A percentile compares a stretch with the other conserved stretches of the same genome.
Evolutionary conservation across 2,113 vertebrate genomes (phyloP).

Genomic region (Hemichromis elongatus): DNA sequence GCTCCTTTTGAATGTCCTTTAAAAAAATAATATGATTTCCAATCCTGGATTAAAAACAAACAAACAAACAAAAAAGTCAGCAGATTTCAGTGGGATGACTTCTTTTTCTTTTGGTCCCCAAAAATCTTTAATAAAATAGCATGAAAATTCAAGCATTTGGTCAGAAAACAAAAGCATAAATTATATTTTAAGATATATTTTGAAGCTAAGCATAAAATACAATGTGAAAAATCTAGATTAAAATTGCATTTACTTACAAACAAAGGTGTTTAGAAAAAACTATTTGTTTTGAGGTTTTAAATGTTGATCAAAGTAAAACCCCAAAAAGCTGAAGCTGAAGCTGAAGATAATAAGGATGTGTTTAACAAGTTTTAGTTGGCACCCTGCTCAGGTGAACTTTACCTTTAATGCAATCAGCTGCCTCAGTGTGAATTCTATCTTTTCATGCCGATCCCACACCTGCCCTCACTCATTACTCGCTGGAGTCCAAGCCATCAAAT

Average conservation of each 20-base stretch:
- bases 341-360: not conserved
- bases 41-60: conserved; percentile 33
- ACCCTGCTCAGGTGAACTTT: not conserved
- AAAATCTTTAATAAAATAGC: not conserved
- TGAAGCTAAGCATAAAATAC: not conserved
- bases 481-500: not conserved
- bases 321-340: not conserved
- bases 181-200: not conserved
- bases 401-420: conserved; percentile 55
- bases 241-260: not conserved
- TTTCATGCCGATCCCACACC: conserved; percentile 27
- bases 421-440: conserved; percentile 50
- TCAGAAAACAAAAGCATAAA: not conserved
- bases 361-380: not conserved
- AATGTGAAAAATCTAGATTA: not conserved
- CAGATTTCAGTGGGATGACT: not conserved
- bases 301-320: not conserved
- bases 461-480: not conserved
- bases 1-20: not conserved
- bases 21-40: not conserved
- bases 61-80: not conserved
- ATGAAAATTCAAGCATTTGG: not conserved
- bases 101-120: not conserved
- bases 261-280: not conserved
- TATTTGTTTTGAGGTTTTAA: not conserved